Evolutionary conservation across 1,140 invertebrate species (phyloP), one percentile per base, ranked within the genome.

Genomic region (Adelges cooleyi): DNA sequence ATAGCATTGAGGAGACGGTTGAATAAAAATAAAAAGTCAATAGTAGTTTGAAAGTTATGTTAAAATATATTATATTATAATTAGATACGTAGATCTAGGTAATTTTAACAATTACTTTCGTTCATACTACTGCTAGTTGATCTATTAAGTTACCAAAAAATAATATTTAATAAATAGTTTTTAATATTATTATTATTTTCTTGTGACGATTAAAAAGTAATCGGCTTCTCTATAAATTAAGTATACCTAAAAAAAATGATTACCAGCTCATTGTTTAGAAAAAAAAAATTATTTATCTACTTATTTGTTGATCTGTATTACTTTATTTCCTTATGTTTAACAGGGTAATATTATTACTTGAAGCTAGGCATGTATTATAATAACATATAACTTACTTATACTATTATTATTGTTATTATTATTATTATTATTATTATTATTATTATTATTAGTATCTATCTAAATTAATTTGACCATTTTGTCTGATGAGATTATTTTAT

Each of bases 341-440:
- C 54, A 62, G 54, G 54, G 54, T 62, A 62, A 62, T 62, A 62
- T 38, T 62, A 46, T 62, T 62, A 62, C 44, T 46, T 27, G 46
- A 46, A 46, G 27, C 25, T 62, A 62, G 54, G 40, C 42, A 15
- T 33, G 46, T 6, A 33, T 33, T 6, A n/a, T n/a, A n/a, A n/a
- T n/a, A n/a, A n/a, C n/a, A n/a, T n/a, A n/a, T n/a, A n/a, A n/a
- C n/a, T n/a, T n/a, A n/a, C n/a, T n/a, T n/a, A n/a, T n/a, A n/a
- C n/a, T n/a, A n/a, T n/a, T n/a, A n/a, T n/a, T n/a, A n/a, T n/a
- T n/a, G n/a, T n/a, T n/a, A n/a, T n/a, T n/a, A n/a, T n/a, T n/a
- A n/a, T n/a, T n/a, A n/a, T n/a, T n/a, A n/a, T n/a, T n/a, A n/a
- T n/a, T n/a, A n/a, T n/a, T n/a, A n/a, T n/a, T n/a, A n/a, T n/a